Evolutionary conservation across 2,888 invertebrate species (phyloP), one percentile per base, ranked within the genome.

Genomic region (Pycnomerus fuliginosus): DNA sequence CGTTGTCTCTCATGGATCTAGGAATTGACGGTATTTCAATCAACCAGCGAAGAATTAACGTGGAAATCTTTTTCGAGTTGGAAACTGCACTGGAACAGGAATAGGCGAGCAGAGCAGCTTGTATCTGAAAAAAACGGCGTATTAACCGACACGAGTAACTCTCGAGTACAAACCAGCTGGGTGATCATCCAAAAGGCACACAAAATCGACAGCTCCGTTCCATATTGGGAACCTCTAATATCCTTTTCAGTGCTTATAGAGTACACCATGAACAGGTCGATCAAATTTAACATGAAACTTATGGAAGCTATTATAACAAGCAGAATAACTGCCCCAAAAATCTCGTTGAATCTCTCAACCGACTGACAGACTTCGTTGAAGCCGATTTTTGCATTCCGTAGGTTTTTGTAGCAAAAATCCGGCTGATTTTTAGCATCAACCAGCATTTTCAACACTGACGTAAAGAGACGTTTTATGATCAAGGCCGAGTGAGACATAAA

Each of bases 1-100:
- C 13, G 16, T 27, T 14, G 3, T 32, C 24, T 16, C 28, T 31
- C 3, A n/a, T n/a, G 1, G 20, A 24, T 11, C 22, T 38, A 4
- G 44, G 37, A n/a, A 38, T 15, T 3, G 44, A 25, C 5, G 37
- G 27, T 27, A 44, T 44, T 32, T 44, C 37, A 10, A 28, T 32
- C 14, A 44, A 25, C 20, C 37, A 44, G 2, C 3, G 20, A 25
- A 38, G 28, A 27, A 31, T 32, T 15, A 38, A 22, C 1, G 14
- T 12, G 5, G 23, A 7, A 8, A 27, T 20, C 1, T 32, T 32
- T 7, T 25, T 16, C 1, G 44, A 32, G 27, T 37, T 27, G 3
- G 14, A 13, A 8, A 38, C 23, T 11, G 38, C 28, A 14, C 14
- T 22, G 12, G 29, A 37, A 30, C 44, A 44, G 2, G 27, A 31